These are phyloP conservation scores for Poecilia wingei DNA, from an alignment of 2,797 vertebrate genomes.

Conservation along the genomic window DNA sequence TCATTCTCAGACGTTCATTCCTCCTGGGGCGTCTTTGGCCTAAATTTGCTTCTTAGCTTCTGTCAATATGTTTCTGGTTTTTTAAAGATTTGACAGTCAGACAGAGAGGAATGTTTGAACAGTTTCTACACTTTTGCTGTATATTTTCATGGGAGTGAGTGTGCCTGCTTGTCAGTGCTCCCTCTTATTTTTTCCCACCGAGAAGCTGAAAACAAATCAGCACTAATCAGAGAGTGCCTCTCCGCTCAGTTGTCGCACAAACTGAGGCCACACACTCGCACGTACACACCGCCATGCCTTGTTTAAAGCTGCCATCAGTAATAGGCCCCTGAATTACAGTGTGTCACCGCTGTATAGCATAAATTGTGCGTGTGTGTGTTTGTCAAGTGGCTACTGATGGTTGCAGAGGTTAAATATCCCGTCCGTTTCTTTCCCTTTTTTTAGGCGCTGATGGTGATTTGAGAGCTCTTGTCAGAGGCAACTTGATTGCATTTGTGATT, in stretches of 20 bases:
- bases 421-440: constrained; percentile 53
- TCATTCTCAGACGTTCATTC: constrained; percentile 31
- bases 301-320: constrained; percentile 54
- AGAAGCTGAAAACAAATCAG: constrained; percentile 72
- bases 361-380: constrained; percentile 43
- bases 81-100: constrained; percentile 56
- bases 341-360: constrained; percentile 44
- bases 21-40: constrained; percentile 61
- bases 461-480: constrained; percentile 66
- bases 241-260: constrained; percentile 44
- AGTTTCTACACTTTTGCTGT: constrained; percentile 52
- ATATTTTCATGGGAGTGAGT: constrained; percentile 28
- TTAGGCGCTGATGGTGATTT: constrained; percentile 66
- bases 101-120: constrained; percentile 58
- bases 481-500: constrained; percentile 81
- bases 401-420: constrained; percentile 73
- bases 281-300: constrained; percentile 29
- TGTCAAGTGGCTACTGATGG: constrained; percentile 65
- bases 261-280: constrained; percentile 12
- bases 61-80: constrained; percentile 18
- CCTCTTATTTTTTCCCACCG: constrained; percentile 40
- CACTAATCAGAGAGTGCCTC: constrained; percentile 59
- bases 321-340: constrained; percentile 73
- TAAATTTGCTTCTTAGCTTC: constrained; percentile 59
- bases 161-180: constrained; percentile 19